These are phyloP conservation scores for Lanistes nyassanus DNA, from an alignment of 1,140 invertebrate genomes.

Conservation along the genomic window DNA sequence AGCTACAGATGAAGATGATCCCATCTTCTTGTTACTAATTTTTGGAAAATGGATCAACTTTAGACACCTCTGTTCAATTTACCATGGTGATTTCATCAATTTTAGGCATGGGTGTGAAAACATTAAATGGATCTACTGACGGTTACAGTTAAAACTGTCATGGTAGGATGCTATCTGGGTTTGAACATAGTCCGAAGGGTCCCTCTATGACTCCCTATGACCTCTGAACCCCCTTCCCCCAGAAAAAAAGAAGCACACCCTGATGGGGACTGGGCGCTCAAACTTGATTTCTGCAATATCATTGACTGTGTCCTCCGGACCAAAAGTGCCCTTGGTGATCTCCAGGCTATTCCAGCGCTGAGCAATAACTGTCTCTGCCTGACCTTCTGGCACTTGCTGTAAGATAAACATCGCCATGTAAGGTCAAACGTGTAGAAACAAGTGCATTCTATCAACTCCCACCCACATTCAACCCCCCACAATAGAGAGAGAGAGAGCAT, in stretches of 20 bases:
- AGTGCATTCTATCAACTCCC: too few relatives aligned
- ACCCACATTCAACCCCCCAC: too few relatives aligned
- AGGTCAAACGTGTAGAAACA: too few relatives aligned
- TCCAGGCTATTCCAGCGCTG: slow-evolving; percentile 80
- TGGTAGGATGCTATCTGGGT: too few relatives aligned
- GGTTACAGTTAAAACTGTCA: too few relatives aligned
- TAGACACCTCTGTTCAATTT: not conserved
- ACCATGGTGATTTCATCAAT: too few relatives aligned
- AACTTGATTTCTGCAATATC: slow-evolving; percentile 90
- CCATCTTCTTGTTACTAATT: not conserved
- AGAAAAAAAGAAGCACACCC: slow-evolving; percentile 69
- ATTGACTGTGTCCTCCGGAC: slow-evolving; percentile 79
- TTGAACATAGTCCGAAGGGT: too few relatives aligned
- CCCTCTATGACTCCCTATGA: too few relatives aligned
- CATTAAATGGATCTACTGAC: too few relatives aligned
- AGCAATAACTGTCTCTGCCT: slow-evolving; percentile 50
- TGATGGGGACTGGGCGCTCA: slow-evolving; percentile 85
- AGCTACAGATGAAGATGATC: not conserved
- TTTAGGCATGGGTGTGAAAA: too few relatives aligned
- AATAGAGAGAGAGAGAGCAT: too few relatives aligned
- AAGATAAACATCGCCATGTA: not conserved
- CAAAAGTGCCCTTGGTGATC: slow-evolving; percentile 77
- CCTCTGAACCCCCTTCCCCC: too few relatives aligned
- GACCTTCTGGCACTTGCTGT: slow-evolving; percentile 42
- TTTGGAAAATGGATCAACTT: not conserved